Conservation (phyloP, 1,140 invertebrate genomes). For the Dicyema japonicum region DNA sequence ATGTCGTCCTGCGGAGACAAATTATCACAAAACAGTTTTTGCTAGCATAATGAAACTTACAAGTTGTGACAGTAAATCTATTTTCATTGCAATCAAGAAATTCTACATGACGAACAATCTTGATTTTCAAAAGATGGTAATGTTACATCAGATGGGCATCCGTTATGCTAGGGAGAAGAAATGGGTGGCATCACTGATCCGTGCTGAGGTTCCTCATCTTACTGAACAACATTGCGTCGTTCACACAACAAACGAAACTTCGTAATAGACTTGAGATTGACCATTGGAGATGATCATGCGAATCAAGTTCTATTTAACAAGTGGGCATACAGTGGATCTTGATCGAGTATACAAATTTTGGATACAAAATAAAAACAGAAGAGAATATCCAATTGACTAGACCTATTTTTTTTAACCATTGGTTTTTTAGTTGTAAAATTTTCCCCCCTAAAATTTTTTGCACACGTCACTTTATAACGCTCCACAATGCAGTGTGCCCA, state of each 20-base stretch:
- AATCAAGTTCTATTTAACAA: conserved; percentile 2
- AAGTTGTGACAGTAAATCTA: conserved; percentile 1
- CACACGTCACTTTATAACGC: too few species aligned
- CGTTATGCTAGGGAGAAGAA: conserved; percentile 3
- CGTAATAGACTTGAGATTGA: conserved; percentile 2
- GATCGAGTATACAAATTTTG: conserved; percentile 3
- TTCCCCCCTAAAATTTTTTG: too few species aligned
- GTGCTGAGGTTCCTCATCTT: conserved; percentile 1
- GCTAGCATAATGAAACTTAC: conserved; percentile 1
- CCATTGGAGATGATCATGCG: conserved; percentile 2
- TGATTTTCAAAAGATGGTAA: conserved; percentile 2
- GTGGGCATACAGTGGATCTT: conserved; percentile 1
- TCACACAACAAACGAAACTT: conserved; percentile 3
- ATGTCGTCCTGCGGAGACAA: conserved; percentile 1
- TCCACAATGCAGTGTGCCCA: too few species aligned
- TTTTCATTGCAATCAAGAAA: conserved; percentile 3
- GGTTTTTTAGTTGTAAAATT: too few species aligned
- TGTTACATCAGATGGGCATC: conserved; percentile 3
- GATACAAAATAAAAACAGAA: conserved; percentile 2
- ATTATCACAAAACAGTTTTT: conserved; percentile 2
- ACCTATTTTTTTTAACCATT: too few species aligned
- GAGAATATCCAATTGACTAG: neutral
- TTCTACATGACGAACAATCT: neutral
- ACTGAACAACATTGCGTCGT: conserved; percentile 3
- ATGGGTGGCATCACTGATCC: conserved; percentile 1